Conservation (phyloP, 2,888 invertebrate genomes). For the Agrilus cyanescens region DNA sequence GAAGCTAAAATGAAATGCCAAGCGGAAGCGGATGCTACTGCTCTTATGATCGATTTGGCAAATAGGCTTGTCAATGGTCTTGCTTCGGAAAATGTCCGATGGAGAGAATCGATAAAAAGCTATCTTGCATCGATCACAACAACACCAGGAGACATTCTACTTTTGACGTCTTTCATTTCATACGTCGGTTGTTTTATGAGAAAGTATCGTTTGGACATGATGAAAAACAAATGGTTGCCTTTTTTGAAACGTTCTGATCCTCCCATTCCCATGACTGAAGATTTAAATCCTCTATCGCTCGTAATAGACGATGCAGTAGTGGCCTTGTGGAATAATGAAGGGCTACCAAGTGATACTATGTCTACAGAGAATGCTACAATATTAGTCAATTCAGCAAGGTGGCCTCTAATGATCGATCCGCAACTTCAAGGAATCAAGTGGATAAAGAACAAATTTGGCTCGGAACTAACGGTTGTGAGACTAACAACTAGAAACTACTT, state of each 20-base stretch:
- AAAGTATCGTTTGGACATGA: constrained; percentile 64
- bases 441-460: constrained; percentile 83
- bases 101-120: constrained; percentile 50
- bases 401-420: constrained; percentile 94
- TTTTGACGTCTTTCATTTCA: constrained; percentile 87
- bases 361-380: constrained; percentile 92
- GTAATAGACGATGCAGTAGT: constrained; percentile 87
- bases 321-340: constrained; percentile 92
- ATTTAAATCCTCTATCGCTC: constrained; percentile 71
- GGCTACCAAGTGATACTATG: constrained; percentile 84
- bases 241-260: constrained; percentile 57
- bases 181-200: constrained; percentile 91
- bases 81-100: constrained; percentile 81
- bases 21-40: constrained; percentile 83
- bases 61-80: constrained; percentile 86
- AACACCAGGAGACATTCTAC: constrained; percentile 78
- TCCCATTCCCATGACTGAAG: constrained; percentile 67
- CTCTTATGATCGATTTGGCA: constrained; percentile 79
- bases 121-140: constrained; percentile 61
- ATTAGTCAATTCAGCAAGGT: constrained; percentile 75
- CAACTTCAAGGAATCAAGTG: constrained; percentile 85
- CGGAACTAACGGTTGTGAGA: constrained; percentile 60
- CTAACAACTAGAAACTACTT: constrained; percentile 73
- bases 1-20: constrained; percentile 83
- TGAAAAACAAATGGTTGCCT: constrained; percentile 72